A percentile compares a stretch with the other conserved stretches of the same genome.
Conservation (phyloP, 53 echinoderm and acorn worm genomes). For the Henricia sp. region DNA sequence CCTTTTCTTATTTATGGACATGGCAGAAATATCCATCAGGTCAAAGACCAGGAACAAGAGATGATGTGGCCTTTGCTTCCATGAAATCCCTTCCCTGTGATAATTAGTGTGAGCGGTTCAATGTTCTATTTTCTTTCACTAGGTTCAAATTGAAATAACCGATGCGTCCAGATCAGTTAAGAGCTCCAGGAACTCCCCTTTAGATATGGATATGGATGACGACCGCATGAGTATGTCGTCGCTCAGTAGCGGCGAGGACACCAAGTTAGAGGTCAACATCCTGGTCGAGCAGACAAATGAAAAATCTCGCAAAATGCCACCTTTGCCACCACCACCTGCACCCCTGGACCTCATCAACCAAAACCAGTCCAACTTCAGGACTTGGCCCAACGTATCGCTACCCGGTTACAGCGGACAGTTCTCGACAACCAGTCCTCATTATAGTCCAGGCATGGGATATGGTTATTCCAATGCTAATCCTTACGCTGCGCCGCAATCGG, state of each 20-base stretch:
- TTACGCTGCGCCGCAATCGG: slow-evolving; percentile 40
- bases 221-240: slow-evolving; percentile 96
- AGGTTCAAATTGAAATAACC: slow-evolving; percentile 44
- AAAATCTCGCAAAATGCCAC: slow-evolving; percentile 23
- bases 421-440: slow-evolving; percentile 5
- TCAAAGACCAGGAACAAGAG: no score
- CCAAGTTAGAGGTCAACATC: slow-evolving; percentile 61
- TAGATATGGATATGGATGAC: slow-evolving; percentile 59
- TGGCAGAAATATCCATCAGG: no score
- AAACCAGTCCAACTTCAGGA: not conserved
- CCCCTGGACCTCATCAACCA: not conserved
- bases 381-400: slow-evolving; percentile 32
- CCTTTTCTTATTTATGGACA: no score
- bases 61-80: no score
- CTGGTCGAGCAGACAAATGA: slow-evolving; percentile 36
- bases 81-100: no score
- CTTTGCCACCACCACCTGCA: not conserved
- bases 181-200: not conserved
- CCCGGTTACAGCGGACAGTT: slow-evolving; percentile 51
- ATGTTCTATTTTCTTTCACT: no score
- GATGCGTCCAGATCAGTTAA: slow-evolving; percentile 21
- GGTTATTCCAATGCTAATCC: slow-evolving; percentile 26
- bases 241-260: slow-evolving; percentile 80
- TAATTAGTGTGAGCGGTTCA: no score
- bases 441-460: slow-evolving; percentile 15